Percentiles rank a stretch among this genome's conserved stretches.
Conservation (phyloP, 2,797 vertebrate species). For the Gallinago nigripennis region DNA sequence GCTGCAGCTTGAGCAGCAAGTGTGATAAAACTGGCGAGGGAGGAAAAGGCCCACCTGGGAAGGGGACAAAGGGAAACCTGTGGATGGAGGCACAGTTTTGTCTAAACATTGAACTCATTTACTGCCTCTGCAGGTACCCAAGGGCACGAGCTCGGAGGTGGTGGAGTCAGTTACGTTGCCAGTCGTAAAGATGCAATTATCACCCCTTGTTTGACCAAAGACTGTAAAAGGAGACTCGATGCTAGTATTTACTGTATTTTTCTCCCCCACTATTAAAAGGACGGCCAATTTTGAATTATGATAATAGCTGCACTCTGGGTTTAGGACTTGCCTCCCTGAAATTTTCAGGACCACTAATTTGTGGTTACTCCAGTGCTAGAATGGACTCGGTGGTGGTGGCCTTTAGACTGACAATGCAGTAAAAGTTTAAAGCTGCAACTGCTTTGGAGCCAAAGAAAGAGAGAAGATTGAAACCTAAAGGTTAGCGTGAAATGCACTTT, state of each 20-base stretch:
- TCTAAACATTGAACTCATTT: background rate
- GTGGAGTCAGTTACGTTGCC: constrained; percentile 52
- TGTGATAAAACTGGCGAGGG: background rate
- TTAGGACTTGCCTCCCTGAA: constrained; percentile 77
- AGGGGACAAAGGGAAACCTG: background rate
- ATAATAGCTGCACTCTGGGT: constrained; percentile 67
- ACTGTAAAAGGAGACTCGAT: constrained; percentile 58
- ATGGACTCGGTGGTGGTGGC: constrained; percentile 78
- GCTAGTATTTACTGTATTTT: constrained; percentile 65
- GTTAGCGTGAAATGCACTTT: constrained; percentile 87
- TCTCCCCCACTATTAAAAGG: constrained; percentile 66
- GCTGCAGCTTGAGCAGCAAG: background rate
- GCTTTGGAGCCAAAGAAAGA: constrained; percentile 79
- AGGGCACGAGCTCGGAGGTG: constrained; percentile 48
- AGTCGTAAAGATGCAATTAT: constrained; percentile 77
- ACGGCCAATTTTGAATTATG: constrained; percentile 75
- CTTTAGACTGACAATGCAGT: constrained; percentile 82
- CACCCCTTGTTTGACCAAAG: constrained; percentile 56
- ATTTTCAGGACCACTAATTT: constrained; percentile 83
- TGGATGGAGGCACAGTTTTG: background rate
- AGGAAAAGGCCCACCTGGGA: background rate
- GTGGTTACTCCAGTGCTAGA: constrained; percentile 77
- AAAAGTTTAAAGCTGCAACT: constrained; percentile 84
- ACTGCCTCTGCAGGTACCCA: background rate
- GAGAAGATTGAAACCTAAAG: constrained; percentile 85